Evolutionary conservation across 2,797 vertebrate species (phyloP).

Genomic region (Echiichthys vipera): DNA sequence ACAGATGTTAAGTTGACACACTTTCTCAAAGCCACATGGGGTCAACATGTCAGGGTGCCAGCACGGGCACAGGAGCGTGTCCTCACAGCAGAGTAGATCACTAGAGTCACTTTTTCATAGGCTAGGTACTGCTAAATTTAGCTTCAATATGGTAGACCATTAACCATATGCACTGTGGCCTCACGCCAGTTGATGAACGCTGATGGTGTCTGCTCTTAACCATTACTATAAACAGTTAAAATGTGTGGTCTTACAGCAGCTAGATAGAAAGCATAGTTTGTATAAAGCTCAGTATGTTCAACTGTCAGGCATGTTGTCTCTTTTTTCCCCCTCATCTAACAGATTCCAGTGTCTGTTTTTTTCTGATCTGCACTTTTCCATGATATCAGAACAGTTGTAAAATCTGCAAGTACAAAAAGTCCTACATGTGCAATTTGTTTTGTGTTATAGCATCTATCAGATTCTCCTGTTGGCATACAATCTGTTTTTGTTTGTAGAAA

Average conservation of each 20-base stretch:
- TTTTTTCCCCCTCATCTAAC: not conserved
- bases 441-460: not conserved
- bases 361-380: conserved; percentile 7
- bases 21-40: conserved; percentile 73
- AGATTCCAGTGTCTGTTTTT: not conserved
- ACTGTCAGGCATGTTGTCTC: not conserved
- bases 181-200: not conserved
- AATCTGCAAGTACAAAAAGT: conserved; percentile 11
- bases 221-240: conserved; percentile 1
- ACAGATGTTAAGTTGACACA: conserved; percentile 81
- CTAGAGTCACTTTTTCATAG: conserved; percentile 29
- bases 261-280: not conserved
- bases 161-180: conserved; percentile 28
- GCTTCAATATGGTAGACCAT: conserved; percentile 23
- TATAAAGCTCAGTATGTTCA: not conserved
- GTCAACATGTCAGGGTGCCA: conserved; percentile 75
- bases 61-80: conserved; percentile 49
- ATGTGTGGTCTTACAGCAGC: conserved; percentile 2
- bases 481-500: not conserved
- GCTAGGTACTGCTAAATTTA: conserved; percentile 34
- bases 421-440: not conserved
- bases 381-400: not conserved
- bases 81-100: conserved; percentile 44
- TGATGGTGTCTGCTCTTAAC: conserved; percentile 24
- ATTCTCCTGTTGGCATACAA: not conserved